Percentiles rank a stretch among this genome's conserved stretches.
These are phyloP conservation scores for Spilosoma lubricipeda DNA, from an alignment of 2,888 invertebrate species.

Conservation along the genomic window DNA sequence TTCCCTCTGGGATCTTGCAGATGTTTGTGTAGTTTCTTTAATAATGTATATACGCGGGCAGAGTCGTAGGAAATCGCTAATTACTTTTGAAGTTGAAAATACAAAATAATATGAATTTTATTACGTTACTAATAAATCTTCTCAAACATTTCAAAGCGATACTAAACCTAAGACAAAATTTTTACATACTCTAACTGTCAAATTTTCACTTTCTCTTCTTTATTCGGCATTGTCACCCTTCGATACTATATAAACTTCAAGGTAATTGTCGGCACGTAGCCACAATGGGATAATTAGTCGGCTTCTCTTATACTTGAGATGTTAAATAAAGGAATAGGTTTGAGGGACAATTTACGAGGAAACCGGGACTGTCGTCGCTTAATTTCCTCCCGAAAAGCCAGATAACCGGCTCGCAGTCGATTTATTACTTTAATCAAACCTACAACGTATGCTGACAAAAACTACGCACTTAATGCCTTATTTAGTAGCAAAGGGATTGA, in stretches of 20 bases:
- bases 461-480: slow-evolving; percentile 68
- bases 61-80: too few species aligned
- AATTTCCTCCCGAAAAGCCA: slow-evolving; percentile 71
- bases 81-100: not conserved
- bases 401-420: slow-evolving; percentile 73
- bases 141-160: not conserved
- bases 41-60: too few species aligned
- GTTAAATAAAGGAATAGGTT: slow-evolving; percentile 60
- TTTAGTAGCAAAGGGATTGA: slow-evolving; percentile 54
- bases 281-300: slow-evolving; percentile 53
- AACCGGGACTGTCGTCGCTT: slow-evolving; percentile 71
- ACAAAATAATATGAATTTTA: not conserved
- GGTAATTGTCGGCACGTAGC: slow-evolving; percentile 41
- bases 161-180: not conserved
- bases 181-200: slow-evolving; percentile 22
- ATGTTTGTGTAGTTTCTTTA: too few species aligned
- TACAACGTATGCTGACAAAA: slow-evolving; percentile 76
- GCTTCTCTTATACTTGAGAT: slow-evolving; percentile 53
- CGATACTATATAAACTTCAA: slow-evolving; percentile 49
- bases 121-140: not conserved
- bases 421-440: slow-evolving; percentile 83
- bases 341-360: slow-evolving; percentile 77
- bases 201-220: slow-evolving; percentile 31
- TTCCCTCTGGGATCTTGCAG: too few species aligned
- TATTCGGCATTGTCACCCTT: slow-evolving; percentile 20